Evolutionary conservation across 2,113 vertebrate species (phyloP).

Genomic region (Triplophysa siluroides): DNA sequence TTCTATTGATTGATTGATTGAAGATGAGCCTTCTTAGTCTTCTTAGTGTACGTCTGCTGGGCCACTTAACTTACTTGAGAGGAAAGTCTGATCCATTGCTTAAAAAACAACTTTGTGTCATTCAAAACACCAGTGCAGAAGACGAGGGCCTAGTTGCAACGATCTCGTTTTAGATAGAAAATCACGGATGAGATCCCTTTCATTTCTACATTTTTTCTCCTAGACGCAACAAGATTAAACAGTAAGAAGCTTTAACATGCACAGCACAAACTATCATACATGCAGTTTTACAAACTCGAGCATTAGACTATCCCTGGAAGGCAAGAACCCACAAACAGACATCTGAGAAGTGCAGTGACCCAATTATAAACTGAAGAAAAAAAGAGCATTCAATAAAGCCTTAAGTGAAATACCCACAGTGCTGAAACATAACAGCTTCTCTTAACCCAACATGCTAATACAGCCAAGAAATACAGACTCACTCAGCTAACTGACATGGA

Average conservation of each 20-base stretch:
- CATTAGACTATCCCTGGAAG: constrained; percentile 44
- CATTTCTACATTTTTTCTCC: too few species aligned
- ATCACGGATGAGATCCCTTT: too few species aligned
- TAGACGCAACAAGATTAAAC: background rate
- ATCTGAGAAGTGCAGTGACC: constrained; percentile 52
- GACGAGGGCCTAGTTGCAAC: background rate
- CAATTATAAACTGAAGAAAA: constrained; percentile 51
- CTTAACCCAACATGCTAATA: constrained; percentile 44
- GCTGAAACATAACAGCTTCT: constrained; percentile 21
- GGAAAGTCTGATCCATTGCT: constrained; percentile 1
- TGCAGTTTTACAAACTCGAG: background rate
- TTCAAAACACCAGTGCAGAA: background rate
- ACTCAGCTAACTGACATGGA: constrained; percentile 43
- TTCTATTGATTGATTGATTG: constrained; percentile 39
- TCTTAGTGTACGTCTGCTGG: constrained; percentile 16
- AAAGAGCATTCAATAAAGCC: constrained; percentile 26
- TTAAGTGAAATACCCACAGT: constrained; percentile 43
- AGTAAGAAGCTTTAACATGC: too few species aligned
- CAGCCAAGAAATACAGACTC: constrained; percentile 36
- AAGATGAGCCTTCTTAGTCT: constrained; percentile 19
- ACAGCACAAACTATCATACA: too few species aligned
- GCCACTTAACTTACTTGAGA: constrained; percentile 29
- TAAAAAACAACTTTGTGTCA: constrained; percentile 2
- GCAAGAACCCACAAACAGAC: constrained; percentile 38
- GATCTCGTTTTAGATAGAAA: background rate